Percentiles rank a stretch among this genome's conserved stretches.
Evolutionary conservation across 2,888 invertebrate genomes (phyloP).

Genomic region (Physocephala rufipes): DNA sequence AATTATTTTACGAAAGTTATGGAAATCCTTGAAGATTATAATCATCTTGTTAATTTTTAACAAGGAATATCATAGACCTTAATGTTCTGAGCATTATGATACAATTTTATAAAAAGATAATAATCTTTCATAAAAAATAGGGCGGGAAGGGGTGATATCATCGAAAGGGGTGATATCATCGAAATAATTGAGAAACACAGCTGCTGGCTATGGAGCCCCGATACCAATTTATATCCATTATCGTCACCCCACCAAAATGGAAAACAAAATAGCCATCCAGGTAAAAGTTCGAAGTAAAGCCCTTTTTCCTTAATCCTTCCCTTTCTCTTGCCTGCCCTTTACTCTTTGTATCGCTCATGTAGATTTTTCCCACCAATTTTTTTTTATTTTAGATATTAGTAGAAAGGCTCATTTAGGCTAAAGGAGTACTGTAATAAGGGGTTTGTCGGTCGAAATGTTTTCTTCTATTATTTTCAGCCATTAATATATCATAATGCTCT

Average conservation of each 20-base stretch:
- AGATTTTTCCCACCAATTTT: neutral
- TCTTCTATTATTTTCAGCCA: too few species aligned
- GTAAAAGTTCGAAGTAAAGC: neutral
- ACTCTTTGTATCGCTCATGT: neutral
- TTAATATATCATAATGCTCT: neutral
- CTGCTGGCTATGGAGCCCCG: neutral
- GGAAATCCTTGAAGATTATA: too few species aligned
- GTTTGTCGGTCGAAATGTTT: too few species aligned
- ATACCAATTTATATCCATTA: slow-evolving; percentile 33
- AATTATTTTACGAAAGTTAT: too few species aligned
- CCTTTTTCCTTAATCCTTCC: too few species aligned
- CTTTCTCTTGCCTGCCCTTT: neutral
- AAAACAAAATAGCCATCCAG: slow-evolving; percentile 36
- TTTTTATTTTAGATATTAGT: too few species aligned
- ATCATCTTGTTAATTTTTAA: neutral
- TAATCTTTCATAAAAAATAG: too few species aligned
- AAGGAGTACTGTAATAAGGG: too few species aligned
- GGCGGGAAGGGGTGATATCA: too few species aligned
- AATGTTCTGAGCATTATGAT: neutral
- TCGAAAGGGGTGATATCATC: too few species aligned
- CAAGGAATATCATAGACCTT: too few species aligned
- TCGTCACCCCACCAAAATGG: slow-evolving; percentile 33
- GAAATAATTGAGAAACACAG: neutral
- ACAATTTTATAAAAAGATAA: neutral
- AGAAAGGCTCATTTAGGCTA: too few species aligned